Base-by-base conservation (phyloP, 2,888 invertebrate species). In the Hylaea fasciaria region DNA sequence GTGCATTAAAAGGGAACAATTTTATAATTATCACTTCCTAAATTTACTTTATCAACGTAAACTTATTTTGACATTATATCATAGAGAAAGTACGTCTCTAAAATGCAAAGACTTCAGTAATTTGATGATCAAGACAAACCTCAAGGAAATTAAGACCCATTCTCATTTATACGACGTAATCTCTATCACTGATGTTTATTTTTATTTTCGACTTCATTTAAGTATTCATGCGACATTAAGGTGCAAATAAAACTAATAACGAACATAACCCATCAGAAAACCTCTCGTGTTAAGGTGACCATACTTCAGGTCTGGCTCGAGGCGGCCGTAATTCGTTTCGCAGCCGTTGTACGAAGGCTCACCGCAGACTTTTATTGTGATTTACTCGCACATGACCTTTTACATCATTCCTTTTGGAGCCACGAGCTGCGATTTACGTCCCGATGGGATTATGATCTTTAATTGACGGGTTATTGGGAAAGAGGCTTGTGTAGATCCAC, bases 321-420 rank as follows among this genome's bases (percentile, higher is more conserved):
- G 80, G 86, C 82, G 74, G 78, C 83, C 85, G 82, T 87, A 87
- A 86, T 80, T 87, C 86, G 83, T 81, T 81, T 78, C 78, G 70
- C 68, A 75, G 77, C 82, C 80, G 80, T 81, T 80, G 80, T 85
- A 43, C 52, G 51, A 61, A 40, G 54, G 32, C 51, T 9, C 40
- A 37, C 78, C 68, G 72, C 70, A 57, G 89, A 91, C 91, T 89
- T 89, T 89, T 91, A 91, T 91, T 90, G 89, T 90, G 91, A 91
- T 91, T 91, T 91, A 91, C 82, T 78, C 80, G 68, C 77, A 76
- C 77, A 80, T 75, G 79, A 77, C 80, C 81, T 81, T 80, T 79
- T 74, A 72, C 68, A 59, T 74, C 65, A 67, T 72, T 71, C 73
- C 72, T 73, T 75, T 72, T 73, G 64, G 62, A 66, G 66, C 66